These are phyloP conservation scores for Chironomus tepperi DNA, from an alignment of 1,140 invertebrate genomes.

Conservation along the genomic window DNA sequence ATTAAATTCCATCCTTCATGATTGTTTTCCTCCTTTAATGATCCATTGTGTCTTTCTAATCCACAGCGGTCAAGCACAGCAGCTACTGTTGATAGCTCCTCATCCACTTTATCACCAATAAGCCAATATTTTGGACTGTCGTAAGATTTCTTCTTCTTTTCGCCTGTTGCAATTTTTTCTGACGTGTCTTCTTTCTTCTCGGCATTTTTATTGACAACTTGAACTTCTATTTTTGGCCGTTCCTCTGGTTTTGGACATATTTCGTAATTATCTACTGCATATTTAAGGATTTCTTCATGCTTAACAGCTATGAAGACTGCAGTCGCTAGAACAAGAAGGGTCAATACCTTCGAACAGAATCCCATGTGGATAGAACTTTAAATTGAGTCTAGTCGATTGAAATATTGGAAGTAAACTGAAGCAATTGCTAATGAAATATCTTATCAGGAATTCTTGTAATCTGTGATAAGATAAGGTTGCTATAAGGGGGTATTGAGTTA, in stretches of 20 bases:
- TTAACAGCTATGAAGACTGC: neutral
- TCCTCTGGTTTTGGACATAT: neutral
- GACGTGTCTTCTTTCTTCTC: neutral
- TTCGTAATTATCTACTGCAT: neutral
- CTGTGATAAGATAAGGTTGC: too few relatives aligned
- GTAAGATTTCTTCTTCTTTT: neutral
- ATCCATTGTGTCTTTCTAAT: neutral
- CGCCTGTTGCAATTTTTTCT: neutral
- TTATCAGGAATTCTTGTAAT: too few relatives aligned
- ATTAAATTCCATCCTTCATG: conserved; percentile 6
- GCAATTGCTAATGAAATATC: too few relatives aligned
- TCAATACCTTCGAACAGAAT: too few relatives aligned
- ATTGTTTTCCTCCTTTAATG: neutral
- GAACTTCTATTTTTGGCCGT: neutral
- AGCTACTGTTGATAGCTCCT: neutral
- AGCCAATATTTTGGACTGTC: neutral
- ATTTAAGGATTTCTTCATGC: neutral
- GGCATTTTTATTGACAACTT: neutral
- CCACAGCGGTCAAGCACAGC: neutral
- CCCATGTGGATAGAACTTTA: too few relatives aligned
- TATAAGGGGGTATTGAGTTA: too few relatives aligned
- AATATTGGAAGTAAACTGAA: too few relatives aligned
- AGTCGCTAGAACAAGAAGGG: neutral
- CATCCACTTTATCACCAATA: neutral
- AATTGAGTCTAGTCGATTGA: too few relatives aligned